Percentiles rank a stretch among this genome's conserved stretches.
Conservation (phyloP, 2,113 vertebrate species). For the Leucopsar rothschildi region DNA sequence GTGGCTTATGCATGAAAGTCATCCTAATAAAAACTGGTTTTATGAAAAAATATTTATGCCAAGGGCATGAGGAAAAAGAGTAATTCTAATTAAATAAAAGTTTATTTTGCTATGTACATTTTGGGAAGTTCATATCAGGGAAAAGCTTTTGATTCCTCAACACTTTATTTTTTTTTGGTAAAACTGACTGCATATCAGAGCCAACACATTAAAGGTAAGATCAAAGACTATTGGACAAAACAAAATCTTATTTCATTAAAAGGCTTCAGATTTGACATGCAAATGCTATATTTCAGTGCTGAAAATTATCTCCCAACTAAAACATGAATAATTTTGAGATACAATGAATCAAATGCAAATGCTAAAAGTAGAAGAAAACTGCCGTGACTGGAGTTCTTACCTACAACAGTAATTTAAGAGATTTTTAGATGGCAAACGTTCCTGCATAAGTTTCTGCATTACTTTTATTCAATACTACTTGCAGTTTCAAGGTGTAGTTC, state of each 20-base stretch:
- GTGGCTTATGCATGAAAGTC: neutral
- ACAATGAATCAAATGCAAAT: neutral
- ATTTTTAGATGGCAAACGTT: conserved; percentile 73
- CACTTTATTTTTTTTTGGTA: neutral
- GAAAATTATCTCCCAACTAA: neutral
- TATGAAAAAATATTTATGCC: neutral
- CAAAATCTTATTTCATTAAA: neutral
- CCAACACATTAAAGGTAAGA: neutral
- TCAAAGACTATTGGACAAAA: neutral
- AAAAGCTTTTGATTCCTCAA: neutral
- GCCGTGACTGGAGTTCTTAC: conserved; percentile 61
- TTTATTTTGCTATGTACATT: neutral
- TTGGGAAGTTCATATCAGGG: neutral
- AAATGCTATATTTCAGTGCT: neutral
- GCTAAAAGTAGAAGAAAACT: neutral
- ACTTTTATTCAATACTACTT: conserved; percentile 76
- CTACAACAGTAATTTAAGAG: conserved; percentile 80
- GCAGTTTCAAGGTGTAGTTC: conserved; percentile 78
- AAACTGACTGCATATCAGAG: neutral
- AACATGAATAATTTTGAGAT: neutral
- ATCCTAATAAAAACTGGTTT: neutral
- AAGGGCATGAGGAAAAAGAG: neutral
- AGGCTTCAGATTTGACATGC: neutral
- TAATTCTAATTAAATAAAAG: neutral
- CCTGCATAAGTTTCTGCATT: conserved; percentile 70